A percentile compares a stretch with the other conserved stretches of the same genome.
Conservation (phyloP, 2,797 vertebrate genomes). For the Propithecus perrieri region DNA sequence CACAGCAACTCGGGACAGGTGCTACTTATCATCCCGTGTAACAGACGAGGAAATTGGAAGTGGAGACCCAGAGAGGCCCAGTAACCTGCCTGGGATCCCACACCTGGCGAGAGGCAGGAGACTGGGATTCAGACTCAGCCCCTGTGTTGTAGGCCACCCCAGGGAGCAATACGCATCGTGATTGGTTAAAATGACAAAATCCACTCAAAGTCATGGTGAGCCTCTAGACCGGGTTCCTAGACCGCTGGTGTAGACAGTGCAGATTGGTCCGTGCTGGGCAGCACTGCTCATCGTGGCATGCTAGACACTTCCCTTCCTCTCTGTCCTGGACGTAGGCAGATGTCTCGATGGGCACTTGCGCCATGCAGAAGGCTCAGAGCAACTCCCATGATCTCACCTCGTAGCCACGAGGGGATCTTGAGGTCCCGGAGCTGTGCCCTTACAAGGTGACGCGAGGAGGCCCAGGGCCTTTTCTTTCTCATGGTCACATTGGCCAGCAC, state of each 20-base stretch:
- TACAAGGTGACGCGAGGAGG: neutral
- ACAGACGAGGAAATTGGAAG: neutral
- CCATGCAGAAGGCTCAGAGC: fast-evolving
- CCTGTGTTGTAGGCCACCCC: fast-evolving
- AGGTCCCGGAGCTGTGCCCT: neutral
- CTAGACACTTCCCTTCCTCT: neutral
- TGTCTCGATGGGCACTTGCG: fast-evolving
- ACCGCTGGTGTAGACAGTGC: too few species aligned
- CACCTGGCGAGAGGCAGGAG: neutral
- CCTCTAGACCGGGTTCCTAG: neutral
- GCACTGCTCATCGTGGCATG: fast-evolving
- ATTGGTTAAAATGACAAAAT: neutral
- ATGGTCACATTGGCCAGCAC: neutral
- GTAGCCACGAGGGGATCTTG: fast-evolving
- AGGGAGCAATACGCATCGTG: neutral
- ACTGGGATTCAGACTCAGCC: neutral
- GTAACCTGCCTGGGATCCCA: fast-evolving
- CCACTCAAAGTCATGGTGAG: neutral
- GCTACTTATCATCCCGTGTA: fast-evolving
- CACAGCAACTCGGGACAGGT: neutral
- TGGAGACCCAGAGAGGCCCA: fast-evolving
- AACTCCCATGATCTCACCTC: neutral
- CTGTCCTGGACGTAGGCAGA: neutral
- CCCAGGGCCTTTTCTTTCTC: neutral
- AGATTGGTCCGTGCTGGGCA: fast-evolving